phyloP scores from a whole-genome alignment of 2,888 invertebrate genomes.

The Andrena fulva region DNA sequence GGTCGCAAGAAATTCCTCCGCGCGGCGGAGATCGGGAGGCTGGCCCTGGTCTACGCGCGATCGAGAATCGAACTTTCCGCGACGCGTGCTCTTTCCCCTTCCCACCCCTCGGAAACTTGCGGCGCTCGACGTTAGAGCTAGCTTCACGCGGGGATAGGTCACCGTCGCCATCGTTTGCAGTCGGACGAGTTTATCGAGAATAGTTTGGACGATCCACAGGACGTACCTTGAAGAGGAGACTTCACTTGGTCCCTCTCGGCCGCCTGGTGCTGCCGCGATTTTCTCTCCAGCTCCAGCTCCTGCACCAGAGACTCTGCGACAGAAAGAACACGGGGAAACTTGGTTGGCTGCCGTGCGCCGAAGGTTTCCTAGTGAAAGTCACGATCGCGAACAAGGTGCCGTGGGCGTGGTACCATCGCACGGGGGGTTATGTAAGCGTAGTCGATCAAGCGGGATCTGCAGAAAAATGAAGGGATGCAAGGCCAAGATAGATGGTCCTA shows the following conservation, averaged over 20 bases:
- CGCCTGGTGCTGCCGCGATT: slow-evolving; percentile 91
- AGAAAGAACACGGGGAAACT: slow-evolving; percentile 76
- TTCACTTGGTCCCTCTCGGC: slow-evolving; percentile 93
- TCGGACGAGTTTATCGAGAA: slow-evolving; percentile 37
- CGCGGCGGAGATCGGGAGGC: slow-evolving; percentile 16
- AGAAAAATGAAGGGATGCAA: neutral
- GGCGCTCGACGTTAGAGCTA: neutral
- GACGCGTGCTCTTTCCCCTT: slow-evolving; percentile 3
- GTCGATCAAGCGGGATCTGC: too few species aligned
- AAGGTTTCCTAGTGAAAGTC: too few species aligned
- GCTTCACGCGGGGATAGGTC: slow-evolving; percentile 12
- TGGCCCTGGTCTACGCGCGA: neutral
- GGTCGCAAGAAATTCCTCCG: slow-evolving; percentile 67
- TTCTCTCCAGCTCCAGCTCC: slow-evolving; percentile 95
- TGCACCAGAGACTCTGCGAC: slow-evolving; percentile 91
- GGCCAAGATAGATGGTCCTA: slow-evolving; percentile 22
- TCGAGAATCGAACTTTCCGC: slow-evolving; percentile 4
- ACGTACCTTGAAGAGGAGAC: slow-evolving; percentile 91
- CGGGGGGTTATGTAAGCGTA: too few species aligned
- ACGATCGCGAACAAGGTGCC: too few species aligned
- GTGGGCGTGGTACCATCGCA: too few species aligned
- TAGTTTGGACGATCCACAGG: slow-evolving; percentile 50
- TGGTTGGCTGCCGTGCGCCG: slow-evolving; percentile 7
- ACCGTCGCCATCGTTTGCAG: slow-evolving; percentile 33
- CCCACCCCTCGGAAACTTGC: neutral